These are phyloP conservation scores for Chrysomela aeneicollis DNA, from an alignment of 2,888 invertebrate species.

Conservation along the genomic window DNA sequence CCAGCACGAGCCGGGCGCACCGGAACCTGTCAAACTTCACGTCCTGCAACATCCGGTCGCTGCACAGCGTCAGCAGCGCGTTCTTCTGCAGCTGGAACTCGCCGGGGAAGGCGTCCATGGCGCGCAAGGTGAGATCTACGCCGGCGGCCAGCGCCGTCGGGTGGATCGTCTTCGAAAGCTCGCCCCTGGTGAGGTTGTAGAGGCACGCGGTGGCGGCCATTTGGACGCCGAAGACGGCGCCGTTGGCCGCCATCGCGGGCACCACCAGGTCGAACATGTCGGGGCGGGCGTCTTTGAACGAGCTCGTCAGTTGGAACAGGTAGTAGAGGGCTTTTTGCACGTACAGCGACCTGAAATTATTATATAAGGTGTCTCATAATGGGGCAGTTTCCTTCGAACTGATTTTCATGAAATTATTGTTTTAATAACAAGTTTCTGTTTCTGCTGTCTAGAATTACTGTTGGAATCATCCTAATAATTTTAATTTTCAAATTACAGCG, in stretches of 20 bases:
- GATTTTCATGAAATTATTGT: no score
- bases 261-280: constrained; percentile 70
- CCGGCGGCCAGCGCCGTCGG: constrained; percentile 69
- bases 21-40: constrained; percentile 67
- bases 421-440: no score
- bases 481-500: no score
- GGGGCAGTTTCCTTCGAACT: no score
- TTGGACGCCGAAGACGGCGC: constrained; percentile 70
- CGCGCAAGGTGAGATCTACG: constrained; percentile 70
- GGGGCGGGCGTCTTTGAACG: constrained; percentile 64
- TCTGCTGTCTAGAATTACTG: no score
- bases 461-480: no score
- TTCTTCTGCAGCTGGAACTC: constrained; percentile 78
- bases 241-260: constrained; percentile 62
- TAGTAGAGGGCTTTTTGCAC: constrained; percentile 74
- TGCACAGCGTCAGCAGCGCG: constrained; percentile 75
- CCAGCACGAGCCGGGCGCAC: constrained; percentile 75
- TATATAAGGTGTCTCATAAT: no score
- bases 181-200: constrained; percentile 75
- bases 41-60: constrained; percentile 78
- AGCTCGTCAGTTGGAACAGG: constrained; percentile 64
- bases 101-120: constrained; percentile 74
- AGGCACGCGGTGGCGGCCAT: constrained; percentile 80
- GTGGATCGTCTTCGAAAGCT: constrained; percentile 70
- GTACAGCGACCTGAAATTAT: constrained; percentile 65